Percentiles rank a stretch among this genome's conserved stretches.
These are phyloP conservation scores for Paraescarpia echinospica DNA, from an alignment of 1,140 invertebrate genomes.

Conservation along the genomic window DNA sequence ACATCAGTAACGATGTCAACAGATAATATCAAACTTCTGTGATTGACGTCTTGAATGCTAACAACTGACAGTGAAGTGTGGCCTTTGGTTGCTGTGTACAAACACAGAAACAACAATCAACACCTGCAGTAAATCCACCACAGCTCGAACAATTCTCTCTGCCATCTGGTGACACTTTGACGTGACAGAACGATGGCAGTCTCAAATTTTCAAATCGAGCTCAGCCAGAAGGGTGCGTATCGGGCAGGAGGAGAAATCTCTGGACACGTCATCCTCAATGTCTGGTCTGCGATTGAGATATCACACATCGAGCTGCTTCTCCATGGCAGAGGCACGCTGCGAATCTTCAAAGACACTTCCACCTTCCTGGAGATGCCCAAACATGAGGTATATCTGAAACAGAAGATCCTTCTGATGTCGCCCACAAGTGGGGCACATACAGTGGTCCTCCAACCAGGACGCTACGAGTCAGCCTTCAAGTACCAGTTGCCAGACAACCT, in stretches of 20 bases:
- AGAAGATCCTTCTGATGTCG: conserved; percentile 45
- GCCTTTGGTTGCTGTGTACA: background rate
- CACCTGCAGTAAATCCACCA: too few relatives aligned
- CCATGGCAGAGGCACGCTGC: conserved; percentile 37
- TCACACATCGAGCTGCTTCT: conserved; percentile 47
- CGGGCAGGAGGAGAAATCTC: conserved; percentile 44
- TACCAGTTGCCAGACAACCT: conserved; percentile 41
- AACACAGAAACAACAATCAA: background rate
- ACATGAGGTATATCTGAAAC: conserved; percentile 43
- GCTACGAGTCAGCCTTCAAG: conserved; percentile 48
- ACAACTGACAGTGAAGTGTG: background rate
- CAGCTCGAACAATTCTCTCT: background rate
- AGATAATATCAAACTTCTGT: background rate
- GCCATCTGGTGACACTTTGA: background rate
- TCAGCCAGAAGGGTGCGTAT: conserved; percentile 40
- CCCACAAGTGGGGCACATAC: conserved; percentile 39
- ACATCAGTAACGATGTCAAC: background rate
- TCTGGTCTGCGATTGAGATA: conserved; percentile 39
- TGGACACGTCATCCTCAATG: conserved; percentile 44
- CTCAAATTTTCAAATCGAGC: conserved; percentile 45
- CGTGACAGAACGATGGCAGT: conserved; percentile 26
- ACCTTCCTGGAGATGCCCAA: conserved; percentile 29
- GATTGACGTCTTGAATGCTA: background rate
- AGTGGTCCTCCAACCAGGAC: conserved; percentile 44
- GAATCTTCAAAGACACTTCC: conserved; percentile 30